phyloP scores from a whole-genome alignment of 30 jellyfish, hydroid and myxozoan genomes.

The Aurelia coerulea region DNA sequence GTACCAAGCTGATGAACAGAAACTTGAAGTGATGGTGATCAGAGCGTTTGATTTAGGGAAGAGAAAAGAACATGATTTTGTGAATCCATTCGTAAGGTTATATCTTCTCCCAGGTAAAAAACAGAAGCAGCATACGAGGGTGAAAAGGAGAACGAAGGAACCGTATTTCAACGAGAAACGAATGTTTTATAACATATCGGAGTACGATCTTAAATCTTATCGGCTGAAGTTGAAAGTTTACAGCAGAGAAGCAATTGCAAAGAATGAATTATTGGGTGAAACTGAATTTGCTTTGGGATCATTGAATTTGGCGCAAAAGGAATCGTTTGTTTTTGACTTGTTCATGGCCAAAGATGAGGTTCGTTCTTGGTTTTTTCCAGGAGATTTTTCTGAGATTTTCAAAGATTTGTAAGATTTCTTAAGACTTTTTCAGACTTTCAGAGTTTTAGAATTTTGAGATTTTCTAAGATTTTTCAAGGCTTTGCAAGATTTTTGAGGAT shows the following conservation, averaged over 20 bases:
- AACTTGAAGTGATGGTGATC: constrained; percentile 58
- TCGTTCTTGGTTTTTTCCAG: constrained; percentile 12
- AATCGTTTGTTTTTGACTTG: constrained; percentile 81
- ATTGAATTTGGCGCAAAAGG: constrained; percentile 49
- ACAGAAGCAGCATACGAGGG: constrained; percentile 91
- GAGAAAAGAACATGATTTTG: constrained; percentile 51
- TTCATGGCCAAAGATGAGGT: constrained; percentile 57
- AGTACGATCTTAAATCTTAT: constrained; percentile 53
- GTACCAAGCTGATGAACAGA: constrained; percentile 30
- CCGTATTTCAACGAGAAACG: constrained; percentile 80
- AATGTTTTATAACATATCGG: constrained; percentile 57
- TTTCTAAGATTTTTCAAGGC: too few relatives aligned
- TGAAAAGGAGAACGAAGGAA: constrained; percentile 76
- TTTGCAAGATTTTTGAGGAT: too few relatives aligned
- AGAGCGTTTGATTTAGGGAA: constrained; percentile 74
- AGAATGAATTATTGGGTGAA: constrained; percentile 88
- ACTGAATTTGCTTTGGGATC: constrained; percentile 85
- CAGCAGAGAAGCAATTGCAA: constrained; percentile 65
- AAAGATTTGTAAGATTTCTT: too few relatives aligned
- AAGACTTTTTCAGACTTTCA: too few relatives aligned
- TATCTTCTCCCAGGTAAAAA: constrained; percentile 92
- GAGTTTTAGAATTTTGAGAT: too few relatives aligned
- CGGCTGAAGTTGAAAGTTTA: constrained; percentile 82
- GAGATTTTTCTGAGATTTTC: neutral
- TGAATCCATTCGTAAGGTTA: constrained; percentile 81